These are phyloP conservation scores for Drosophila prolongata DNA, from an alignment of 2,888 invertebrate genomes.

Conservation along the genomic window DNA sequence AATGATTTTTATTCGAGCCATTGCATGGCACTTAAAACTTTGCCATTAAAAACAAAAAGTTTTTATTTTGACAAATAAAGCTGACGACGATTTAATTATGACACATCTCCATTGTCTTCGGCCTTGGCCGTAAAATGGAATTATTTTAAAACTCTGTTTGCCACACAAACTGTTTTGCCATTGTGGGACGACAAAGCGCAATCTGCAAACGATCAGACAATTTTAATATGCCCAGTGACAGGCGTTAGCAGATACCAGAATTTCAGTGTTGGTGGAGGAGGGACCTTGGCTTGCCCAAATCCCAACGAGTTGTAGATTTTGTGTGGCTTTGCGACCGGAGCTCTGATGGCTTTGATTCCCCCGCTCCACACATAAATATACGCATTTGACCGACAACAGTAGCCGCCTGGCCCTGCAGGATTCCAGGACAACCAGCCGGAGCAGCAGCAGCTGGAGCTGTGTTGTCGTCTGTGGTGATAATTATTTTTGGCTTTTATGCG, in stretches of 20 bases:
- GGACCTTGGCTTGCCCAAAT: slow-evolving; percentile 32
- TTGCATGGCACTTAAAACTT: slow-evolving; percentile 50
- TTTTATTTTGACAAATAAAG: slow-evolving; percentile 65
- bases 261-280: slow-evolving; percentile 11
- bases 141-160: slow-evolving; percentile 58
- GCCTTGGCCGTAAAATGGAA: slow-evolving; percentile 46
- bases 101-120: slow-evolving; percentile 40
- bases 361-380: slow-evolving; percentile 13
- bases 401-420: slow-evolving; percentile 47
- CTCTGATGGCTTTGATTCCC: slow-evolving; percentile 15
- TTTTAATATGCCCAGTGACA: slow-evolving; percentile 74
- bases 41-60: slow-evolving; percentile 53
- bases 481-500: slow-evolving; percentile 79
- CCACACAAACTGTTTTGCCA: slow-evolving; percentile 26
- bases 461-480: slow-evolving; percentile 75
- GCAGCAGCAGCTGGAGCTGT: slow-evolving; percentile 48
- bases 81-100: slow-evolving; percentile 75
- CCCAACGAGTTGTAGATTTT: slow-evolving; percentile 42
- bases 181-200: slow-evolving; percentile 43
- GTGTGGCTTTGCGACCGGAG: slow-evolving; percentile 35
- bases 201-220: slow-evolving; percentile 75
- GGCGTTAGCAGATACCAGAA: slow-evolving; percentile 51
- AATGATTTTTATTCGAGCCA: slow-evolving; percentile 46
- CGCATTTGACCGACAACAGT: slow-evolving; percentile 61
- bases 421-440: slow-evolving; percentile 20